A percentile compares a stretch with the other conserved stretches of the same genome.
Conservation (phyloP, 1,140 invertebrate species). For the Carposina sasakii region DNA sequence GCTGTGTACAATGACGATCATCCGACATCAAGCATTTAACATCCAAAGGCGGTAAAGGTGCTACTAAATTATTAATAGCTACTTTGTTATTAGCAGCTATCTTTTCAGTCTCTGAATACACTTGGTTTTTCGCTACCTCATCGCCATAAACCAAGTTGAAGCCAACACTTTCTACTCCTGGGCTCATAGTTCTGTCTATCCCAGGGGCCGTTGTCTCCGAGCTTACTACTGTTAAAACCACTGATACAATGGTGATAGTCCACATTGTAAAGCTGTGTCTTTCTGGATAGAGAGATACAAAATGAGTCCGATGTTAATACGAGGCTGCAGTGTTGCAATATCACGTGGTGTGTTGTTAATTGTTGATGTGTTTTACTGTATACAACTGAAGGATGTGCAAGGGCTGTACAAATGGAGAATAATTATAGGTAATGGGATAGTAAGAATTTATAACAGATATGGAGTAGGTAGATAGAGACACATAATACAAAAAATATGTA, state of each 20-base stretch:
- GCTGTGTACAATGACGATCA: conserved; percentile 46
- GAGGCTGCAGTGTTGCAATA: conserved; percentile 15
- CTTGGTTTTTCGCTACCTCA: conserved; percentile 38
- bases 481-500: too few relatives aligned
- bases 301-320: too few relatives aligned
- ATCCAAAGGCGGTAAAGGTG: conserved; percentile 40
- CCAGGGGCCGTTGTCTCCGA: conserved; percentile 30
- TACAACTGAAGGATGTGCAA: too few relatives aligned
- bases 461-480: too few relatives aligned
- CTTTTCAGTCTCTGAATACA: too few relatives aligned
- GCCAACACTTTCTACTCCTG: conserved; percentile 38
- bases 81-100: conserved; percentile 34
- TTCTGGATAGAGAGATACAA: neutral
- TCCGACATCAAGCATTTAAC: conserved; percentile 63
- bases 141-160: conserved; percentile 49
- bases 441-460: too few relatives aligned
- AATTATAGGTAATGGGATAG: too few relatives aligned
- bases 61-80: conserved; percentile 26
- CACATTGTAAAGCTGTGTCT: conserved; percentile 35
- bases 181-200: conserved; percentile 37
- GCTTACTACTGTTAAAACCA: conserved; percentile 3
- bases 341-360: conserved; percentile 14
- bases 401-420: too few relatives aligned
- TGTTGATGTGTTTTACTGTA: too few relatives aligned
- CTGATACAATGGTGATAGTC: conserved; percentile 9